phyloP scores from a whole-genome alignment of 2,113 vertebrate genomes.

The Chinchilla lanigera region DNA sequence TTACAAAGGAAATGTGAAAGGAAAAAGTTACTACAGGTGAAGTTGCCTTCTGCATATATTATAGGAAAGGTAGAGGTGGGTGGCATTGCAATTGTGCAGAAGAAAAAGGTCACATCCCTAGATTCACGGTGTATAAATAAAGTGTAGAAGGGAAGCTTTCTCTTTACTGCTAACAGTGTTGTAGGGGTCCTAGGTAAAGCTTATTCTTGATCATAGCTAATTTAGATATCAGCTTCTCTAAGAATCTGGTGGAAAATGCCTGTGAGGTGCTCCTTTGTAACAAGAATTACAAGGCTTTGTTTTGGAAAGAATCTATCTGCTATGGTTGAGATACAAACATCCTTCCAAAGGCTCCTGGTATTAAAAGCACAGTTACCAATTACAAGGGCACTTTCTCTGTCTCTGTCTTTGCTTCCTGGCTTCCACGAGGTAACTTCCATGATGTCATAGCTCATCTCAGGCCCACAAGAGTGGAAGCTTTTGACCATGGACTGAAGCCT shows the following conservation, averaged over 20 bases:
- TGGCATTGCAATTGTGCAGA: background rate
- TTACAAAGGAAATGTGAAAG: conserved; percentile 57
- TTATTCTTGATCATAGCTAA: background rate
- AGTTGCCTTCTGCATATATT: conserved; percentile 34
- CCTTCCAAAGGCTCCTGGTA: background rate
- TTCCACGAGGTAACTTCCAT: background rate
- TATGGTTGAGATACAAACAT: background rate
- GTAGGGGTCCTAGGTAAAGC: background rate
- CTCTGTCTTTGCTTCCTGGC: background rate
- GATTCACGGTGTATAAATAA: background rate
- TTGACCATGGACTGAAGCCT: background rate
- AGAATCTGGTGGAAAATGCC: background rate
- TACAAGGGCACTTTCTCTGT: background rate
- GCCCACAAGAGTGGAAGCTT: background rate
- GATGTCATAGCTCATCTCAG: background rate
- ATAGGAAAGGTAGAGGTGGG: background rate
- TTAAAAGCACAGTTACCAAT: background rate
- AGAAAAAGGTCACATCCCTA: background rate
- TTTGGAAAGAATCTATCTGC: background rate
- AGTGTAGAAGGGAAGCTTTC: background rate
- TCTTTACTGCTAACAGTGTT: background rate
- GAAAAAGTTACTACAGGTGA: conserved; percentile 57
- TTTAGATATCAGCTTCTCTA: conserved; percentile 40
- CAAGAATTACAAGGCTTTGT: background rate
- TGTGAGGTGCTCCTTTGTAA: conserved; percentile 23